Evolutionary conservation across 2,113 vertebrate species (phyloP), one percentile per base, ranked within the genome.

Genomic region (Fukomys damarensis): DNA sequence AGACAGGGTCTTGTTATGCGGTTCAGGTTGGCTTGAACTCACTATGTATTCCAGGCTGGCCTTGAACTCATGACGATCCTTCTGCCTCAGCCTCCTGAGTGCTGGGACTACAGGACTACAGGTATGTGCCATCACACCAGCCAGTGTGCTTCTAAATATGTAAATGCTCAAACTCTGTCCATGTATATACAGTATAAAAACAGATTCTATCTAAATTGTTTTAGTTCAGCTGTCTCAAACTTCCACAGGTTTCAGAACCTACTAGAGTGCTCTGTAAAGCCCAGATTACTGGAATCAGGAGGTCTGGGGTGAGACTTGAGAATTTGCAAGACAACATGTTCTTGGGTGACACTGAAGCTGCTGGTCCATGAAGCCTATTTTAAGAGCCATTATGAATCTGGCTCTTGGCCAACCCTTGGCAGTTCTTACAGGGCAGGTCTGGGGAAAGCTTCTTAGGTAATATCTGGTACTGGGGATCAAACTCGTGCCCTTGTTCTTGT

Each of bases 131-230:
- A 68, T 14, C 17, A 68, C 2, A 19, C 66, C 19, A 17, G 35
- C 35, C n/a, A 85, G 52, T 83, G 8, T 30, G 32, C 56, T 95
- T 96, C 92, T 80, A 92, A 93, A 86, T 46, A 46, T 24, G 68
- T 52, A 86, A 74, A 63, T 54, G n/a, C 52, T 91, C n/a, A 68
- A 83, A 86, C n/a, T 86, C 43, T 79, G 68, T 84, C 59, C 26
- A 41, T 26, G 41, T 83, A 80, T 59, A 7, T 17, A 92, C 96
- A 89, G 86, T 16, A 14, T 35, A 52, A 95, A 94, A 77, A 84
- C 41, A 59, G 84, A 56, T 63, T n/a, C n/a, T n/a, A n/a, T 38
- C n/a, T 84, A 86, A 41, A 65, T 46, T 86, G 56, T 35, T 84
- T 41, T 88, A 24, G 49, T 54, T 70, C 54, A 72, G 66, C 46